phyloP scores from a whole-genome alignment of 2,113 vertebrate species.

The Chaetura pelagica region DNA sequence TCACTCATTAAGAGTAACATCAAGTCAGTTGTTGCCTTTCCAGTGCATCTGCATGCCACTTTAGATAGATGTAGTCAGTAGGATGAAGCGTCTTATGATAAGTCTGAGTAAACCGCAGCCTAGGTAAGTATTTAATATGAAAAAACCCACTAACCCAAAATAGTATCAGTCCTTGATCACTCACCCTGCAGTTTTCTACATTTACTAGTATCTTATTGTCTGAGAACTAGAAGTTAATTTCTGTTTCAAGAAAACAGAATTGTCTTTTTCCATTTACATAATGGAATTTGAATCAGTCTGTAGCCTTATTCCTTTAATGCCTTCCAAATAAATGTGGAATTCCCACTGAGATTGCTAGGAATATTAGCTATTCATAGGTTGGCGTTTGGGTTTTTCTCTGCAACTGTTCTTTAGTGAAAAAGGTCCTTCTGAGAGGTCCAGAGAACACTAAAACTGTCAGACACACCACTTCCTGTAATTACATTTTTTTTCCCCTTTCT shows the following conservation, averaged over 20 bases:
- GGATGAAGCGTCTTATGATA: neutral
- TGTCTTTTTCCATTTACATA: slow-evolving; percentile 29
- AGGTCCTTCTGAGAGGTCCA: neutral
- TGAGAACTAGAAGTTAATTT: neutral
- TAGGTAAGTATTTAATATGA: neutral
- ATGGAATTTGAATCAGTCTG: slow-evolving; percentile 27
- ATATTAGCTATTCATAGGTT: neutral
- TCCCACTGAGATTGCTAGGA: slow-evolving; percentile 34
- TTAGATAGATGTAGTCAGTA: neutral
- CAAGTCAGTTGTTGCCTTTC: neutral
- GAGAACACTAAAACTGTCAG: neutral
- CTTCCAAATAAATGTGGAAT: slow-evolving; percentile 30
- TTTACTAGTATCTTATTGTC: neutral
- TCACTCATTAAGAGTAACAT: neutral
- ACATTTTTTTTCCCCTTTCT: neutral
- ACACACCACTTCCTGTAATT: neutral
- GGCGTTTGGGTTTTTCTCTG: neutral
- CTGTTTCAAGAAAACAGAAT: neutral
- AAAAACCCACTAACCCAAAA: neutral
- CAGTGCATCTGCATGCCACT: neutral
- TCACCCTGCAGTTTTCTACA: neutral
- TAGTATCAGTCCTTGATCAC: neutral
- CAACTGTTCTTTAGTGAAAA: neutral
- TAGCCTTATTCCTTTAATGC: slow-evolving; percentile 4
- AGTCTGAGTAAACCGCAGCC: neutral